Percentiles rank a stretch among this genome's conserved stretches.
phyloP scores from a whole-genome alignment of 2,888 invertebrate genomes.

The Reticulitermes lucifugus region DNA sequence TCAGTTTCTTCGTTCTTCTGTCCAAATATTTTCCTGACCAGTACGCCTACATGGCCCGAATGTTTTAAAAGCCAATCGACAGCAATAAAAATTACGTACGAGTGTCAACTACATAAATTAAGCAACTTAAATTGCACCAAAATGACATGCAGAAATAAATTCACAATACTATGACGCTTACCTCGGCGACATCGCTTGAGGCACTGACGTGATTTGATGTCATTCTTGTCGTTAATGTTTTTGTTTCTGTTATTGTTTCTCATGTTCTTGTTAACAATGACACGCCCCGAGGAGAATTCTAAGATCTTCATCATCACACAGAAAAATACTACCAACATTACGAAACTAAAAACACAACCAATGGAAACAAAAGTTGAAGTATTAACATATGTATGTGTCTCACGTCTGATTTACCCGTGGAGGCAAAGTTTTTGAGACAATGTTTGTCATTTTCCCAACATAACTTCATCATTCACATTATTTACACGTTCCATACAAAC shows the following conservation, averaged over 20 bases:
- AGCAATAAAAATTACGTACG: no score
- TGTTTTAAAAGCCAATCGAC: no score
- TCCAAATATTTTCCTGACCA: no score
- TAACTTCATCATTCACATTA: neutral
- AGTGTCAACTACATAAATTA: no score
- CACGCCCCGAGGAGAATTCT: constrained; percentile 64
- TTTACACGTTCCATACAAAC: neutral
- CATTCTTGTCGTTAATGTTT: neutral
- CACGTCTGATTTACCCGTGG: neutral
- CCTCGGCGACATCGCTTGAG: neutral
- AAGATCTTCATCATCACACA: constrained; percentile 73
- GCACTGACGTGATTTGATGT: neutral
- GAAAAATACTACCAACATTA: constrained; percentile 68
- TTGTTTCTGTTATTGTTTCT: constrained; percentile 13
- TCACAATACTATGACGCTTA: neutral
- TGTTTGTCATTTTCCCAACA: neutral
- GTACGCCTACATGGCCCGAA: no score
- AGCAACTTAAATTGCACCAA: no score
- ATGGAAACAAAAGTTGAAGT: neutral
- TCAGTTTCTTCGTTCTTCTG: no score
- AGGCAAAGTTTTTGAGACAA: neutral
- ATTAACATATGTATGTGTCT: neutral
- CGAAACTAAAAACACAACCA: constrained; percentile 1
- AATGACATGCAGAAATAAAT: no score
- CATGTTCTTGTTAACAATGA: constrained; percentile 17